Evolutionary conservation across 2,113 vertebrate species (phyloP).

Genomic region (Irena cyanogastra): DNA sequence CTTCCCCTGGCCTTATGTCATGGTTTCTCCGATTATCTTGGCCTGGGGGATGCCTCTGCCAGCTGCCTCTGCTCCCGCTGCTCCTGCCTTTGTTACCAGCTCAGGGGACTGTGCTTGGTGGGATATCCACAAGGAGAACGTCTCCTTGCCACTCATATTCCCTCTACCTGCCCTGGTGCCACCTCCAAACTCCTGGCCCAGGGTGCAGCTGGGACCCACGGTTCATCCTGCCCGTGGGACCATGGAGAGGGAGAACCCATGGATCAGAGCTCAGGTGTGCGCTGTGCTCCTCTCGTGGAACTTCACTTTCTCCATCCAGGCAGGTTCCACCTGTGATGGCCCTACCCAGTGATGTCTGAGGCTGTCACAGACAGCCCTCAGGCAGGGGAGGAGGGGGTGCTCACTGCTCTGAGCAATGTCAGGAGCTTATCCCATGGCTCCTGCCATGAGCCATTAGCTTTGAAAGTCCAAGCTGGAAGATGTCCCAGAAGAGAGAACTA

Average conservation of each 20-base stretch:
- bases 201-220: fast-evolving
- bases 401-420: background rate
- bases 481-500: background rate
- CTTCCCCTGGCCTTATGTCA: background rate
- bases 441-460: background rate
- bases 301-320: background rate
- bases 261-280: background rate
- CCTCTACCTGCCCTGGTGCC: background rate
- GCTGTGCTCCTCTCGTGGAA: background rate
- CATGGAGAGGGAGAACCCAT: background rate
- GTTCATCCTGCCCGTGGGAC: background rate
- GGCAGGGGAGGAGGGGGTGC: background rate
- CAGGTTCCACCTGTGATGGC: background rate
- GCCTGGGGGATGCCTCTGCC: background rate
- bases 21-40: background rate
- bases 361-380: background rate
- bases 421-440: background rate
- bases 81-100: background rate
- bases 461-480: background rate
- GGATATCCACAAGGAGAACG: background rate
- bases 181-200: background rate
- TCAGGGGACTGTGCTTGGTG: background rate
- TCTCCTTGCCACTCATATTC: background rate
- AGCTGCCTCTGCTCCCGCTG: background rate
- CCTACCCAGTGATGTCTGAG: background rate